A percentile compares a stretch with the other conserved stretches of the same genome.
Evolutionary conservation across 2,113 vertebrate species (phyloP).

Genomic region (Syrmaticus mikado): DNA sequence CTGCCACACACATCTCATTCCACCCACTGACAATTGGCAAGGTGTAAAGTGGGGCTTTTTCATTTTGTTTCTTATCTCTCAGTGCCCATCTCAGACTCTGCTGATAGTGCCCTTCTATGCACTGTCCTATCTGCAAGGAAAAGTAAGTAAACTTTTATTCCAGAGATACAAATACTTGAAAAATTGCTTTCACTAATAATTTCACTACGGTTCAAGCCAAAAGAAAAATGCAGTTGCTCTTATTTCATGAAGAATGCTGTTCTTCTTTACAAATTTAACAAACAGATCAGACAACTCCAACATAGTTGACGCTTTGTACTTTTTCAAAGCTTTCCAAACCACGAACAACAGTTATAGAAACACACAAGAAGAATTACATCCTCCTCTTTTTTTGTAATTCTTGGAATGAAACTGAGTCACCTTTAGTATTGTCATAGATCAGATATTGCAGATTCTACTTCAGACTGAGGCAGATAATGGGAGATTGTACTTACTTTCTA

Average conservation of each 20-base stretch:
- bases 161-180: neutral
- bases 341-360: neutral
- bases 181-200: neutral
- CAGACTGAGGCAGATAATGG: neutral
- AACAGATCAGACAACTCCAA: neutral
- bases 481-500: neutral
- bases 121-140: neutral
- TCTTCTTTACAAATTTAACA: neutral
- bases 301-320: neutral
- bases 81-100: neutral
- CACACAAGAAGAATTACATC: neutral
- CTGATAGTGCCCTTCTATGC: neutral
- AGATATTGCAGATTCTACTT: neutral
- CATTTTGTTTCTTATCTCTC: neutral
- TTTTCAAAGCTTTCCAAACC: neutral
- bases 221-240: neutral
- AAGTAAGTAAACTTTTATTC: neutral
- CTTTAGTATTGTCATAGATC: neutral
- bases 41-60: neutral
- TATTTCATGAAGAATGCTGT: neutral
- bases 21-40: neutral
- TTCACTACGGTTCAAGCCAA: neutral
- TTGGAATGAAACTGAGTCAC: neutral
- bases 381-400: neutral
- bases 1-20: neutral